Base-by-base conservation (phyloP, 92 coral and sea anemone species). In the Bergia sp. region DNA sequence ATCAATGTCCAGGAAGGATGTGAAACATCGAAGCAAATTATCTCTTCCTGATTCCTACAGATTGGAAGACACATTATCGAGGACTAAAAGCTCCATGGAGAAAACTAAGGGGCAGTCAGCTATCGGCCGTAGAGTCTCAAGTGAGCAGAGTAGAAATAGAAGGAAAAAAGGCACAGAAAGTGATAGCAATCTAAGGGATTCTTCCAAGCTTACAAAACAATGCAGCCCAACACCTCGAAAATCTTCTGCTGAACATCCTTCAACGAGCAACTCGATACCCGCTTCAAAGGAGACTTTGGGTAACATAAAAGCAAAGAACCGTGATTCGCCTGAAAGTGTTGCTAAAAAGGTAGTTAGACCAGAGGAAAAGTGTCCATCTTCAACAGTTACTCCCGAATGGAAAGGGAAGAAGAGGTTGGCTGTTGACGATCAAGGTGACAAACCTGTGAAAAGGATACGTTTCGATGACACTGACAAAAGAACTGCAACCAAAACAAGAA, bases 331-430 rank as follows among this genome's bases (percentile, higher is more conserved):
- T 13, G 23, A 4, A 76, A 50, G 45, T 76, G 80, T 21, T 40
- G 53, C 45, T 42, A 10, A 76, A 41, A 76, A 76, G 80, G 66
- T 45, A 69, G 20, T 37, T 67, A 71, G 67, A 84, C 42, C 12
- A 9, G 79, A 84, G 69, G 37, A 37, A 71, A 84, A 50, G 23
- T 37, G 23, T 23, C 65, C 36, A 18, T 37, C 66, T 84, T 69
- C 29, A 37, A 71, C 67, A 72, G 64, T 49, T 50, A 23, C 65
- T 83, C 6, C 87, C 18, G 65, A 7, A 13, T 36, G 79, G 15
- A 84, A 84, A 50, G 79, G 87, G 58, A 84, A 72, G 12, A 84
- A 84, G 65, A 71, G 87, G 43, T 69, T 72, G 37, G 16, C 57
- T 3, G 50, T 16, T 4, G 23, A 44, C 23, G 20, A 84, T 47